Percentiles rank a stretch among this genome's conserved stretches.
These are phyloP conservation scores for Theonella swinhoei DNA, from an alignment of 37 sponge, comb jelly and placozoan species.

Conservation along the genomic window DNA sequence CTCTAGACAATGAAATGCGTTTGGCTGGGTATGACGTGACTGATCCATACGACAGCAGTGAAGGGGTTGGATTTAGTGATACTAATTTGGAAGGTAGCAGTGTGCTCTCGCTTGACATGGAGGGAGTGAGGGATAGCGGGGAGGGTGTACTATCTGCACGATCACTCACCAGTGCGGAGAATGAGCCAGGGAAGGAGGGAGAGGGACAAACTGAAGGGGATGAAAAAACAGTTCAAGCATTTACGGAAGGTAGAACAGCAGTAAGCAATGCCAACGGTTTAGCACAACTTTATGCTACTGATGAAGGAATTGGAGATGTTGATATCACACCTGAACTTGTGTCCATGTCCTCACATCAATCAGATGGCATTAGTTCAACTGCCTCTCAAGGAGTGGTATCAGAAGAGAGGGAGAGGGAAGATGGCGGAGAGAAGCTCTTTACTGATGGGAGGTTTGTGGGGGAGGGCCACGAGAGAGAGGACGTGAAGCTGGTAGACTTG, in stretches of 20 bases:
- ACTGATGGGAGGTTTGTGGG: not conserved
- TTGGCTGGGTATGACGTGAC: conserved; percentile 28
- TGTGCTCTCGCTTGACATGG: not conserved
- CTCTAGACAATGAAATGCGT: conserved; percentile 47
- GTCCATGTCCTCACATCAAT: no score
- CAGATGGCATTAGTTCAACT: no score
- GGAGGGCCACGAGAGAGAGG: not conserved
- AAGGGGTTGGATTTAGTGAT: conserved; percentile 26
- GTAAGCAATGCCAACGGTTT: no score
- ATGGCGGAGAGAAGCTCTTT: not conserved
- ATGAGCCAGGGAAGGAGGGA: not conserved
- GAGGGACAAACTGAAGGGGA: not conserved
- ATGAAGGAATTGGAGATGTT: not conserved
- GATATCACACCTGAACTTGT: no score
- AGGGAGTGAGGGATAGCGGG: not conserved
- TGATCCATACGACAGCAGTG: conserved; percentile 45
- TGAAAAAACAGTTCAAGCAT: not conserved
- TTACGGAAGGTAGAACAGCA: no score
- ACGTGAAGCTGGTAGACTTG: no score
- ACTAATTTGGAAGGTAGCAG: conserved; percentile 1
- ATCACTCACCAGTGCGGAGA: not conserved
- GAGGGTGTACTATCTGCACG: not conserved
- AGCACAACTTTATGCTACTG: no score
- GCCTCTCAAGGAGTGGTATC: no score
- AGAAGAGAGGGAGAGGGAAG: not conserved